phyloP scores from a whole-genome alignment of 1,140 invertebrate genomes.

The Drosophila melanogaster region DNA sequence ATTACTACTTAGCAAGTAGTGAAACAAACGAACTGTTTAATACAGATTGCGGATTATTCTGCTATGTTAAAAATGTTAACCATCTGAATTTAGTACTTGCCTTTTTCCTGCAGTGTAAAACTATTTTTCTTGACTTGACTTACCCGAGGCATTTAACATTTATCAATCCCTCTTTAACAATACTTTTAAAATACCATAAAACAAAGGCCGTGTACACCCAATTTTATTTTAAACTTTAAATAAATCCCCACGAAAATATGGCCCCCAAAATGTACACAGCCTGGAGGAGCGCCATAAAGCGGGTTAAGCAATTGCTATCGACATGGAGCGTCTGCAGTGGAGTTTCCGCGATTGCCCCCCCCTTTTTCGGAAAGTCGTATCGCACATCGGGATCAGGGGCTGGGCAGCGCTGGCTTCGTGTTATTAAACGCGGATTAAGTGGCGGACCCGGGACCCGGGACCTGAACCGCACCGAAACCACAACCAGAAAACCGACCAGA shows the following conservation, averaged over 20 bases:
- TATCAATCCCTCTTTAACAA: background rate
- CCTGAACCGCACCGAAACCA: conserved; percentile 17
- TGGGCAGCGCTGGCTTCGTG: conserved; percentile 54
- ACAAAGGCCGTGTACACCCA: background rate
- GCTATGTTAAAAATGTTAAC: too few species aligned
- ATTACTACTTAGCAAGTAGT: too few species aligned
- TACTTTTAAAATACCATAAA: background rate
- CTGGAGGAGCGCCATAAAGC: conserved; percentile 39
- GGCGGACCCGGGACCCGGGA: conserved; percentile 31
- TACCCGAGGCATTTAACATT: background rate
- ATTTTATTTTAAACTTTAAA: conserved; percentile 5
- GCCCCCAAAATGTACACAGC: conserved; percentile 19
- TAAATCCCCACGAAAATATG: conserved; percentile 6
- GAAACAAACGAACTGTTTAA: too few species aligned
- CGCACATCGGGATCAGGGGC: conserved; percentile 19
- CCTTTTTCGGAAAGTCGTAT: conserved; percentile 8
- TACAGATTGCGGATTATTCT: too few species aligned
- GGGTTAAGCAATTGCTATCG: conserved; percentile 63
- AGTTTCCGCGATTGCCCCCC: conserved; percentile 30
- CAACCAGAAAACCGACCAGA: conserved; percentile 37
- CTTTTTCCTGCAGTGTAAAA: background rate
- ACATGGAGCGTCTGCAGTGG: conserved; percentile 46
- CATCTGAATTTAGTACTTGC: background rate
- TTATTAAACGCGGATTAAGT: conserved; percentile 82
- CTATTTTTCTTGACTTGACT: too few species aligned